Percentiles rank a stretch among this genome's conserved stretches.
These are phyloP conservation scores for Amblyjoppa proteus DNA, from an alignment of 2,888 invertebrate genomes.

Conservation along the genomic window DNA sequence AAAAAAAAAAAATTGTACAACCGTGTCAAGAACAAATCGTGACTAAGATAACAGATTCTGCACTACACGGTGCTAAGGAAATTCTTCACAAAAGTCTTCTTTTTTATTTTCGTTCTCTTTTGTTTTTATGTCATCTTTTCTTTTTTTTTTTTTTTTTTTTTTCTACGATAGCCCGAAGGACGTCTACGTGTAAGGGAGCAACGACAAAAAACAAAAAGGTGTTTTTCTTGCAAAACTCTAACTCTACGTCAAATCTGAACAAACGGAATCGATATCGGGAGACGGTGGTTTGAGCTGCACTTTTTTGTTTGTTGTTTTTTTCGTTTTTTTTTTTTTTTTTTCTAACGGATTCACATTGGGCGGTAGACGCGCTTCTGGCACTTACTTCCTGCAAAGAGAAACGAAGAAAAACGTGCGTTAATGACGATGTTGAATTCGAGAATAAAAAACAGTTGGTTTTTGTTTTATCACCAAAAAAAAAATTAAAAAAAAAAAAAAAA, in stretches of 20 bases:
- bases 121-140: neutral
- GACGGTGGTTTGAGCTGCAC: conserved; percentile 41
- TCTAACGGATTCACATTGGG: conserved; percentile 50
- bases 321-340: conserved; percentile 10
- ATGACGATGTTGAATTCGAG: conserved; percentile 62
- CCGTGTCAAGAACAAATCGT: conserved; percentile 54
- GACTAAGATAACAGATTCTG: conserved; percentile 34
- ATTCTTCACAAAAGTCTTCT: neutral
- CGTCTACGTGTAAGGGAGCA: conserved; percentile 47
- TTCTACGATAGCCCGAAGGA: conserved; percentile 40
- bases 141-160: conserved; percentile 11
- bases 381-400: conserved; percentile 87
- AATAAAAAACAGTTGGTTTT: conserved; percentile 26
- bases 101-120: conserved; percentile 8
- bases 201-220: conserved; percentile 31
- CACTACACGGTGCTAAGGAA: conserved; percentile 36
- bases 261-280: conserved; percentile 54
- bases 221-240: conserved; percentile 60
- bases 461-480: conserved; percentile 18
- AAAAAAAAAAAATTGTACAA: conserved; percentile 9
- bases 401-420: conserved; percentile 72
- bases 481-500: conserved; percentile 36
- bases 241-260: conserved; percentile 55
- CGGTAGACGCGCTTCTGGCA: conserved; percentile 75
- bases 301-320: conserved; percentile 30